A percentile compares a stretch with the other conserved stretches of the same genome.
Conservation (phyloP, 2,888 invertebrate species). For the Eupithecia insigniata region DNA sequence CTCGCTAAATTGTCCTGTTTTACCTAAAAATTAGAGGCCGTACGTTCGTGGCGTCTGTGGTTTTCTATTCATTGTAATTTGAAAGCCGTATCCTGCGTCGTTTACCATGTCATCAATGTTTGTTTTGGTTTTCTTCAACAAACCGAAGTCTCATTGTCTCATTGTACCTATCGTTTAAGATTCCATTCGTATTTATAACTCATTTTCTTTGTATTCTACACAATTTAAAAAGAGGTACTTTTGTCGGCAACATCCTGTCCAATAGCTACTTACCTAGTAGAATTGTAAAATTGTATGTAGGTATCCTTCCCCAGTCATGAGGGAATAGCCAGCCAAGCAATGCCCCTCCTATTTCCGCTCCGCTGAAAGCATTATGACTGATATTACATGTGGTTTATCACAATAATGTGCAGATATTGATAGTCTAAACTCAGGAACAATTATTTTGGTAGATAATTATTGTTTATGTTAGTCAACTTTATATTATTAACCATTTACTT, state of each 20-base stretch:
- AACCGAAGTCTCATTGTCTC: not conserved
- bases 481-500: not conserved
- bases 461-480: not conserved
- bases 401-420: not conserved
- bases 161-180: not conserved
- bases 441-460: not conserved
- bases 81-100: conserved; percentile 57
- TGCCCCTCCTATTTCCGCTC: conserved; percentile 55
- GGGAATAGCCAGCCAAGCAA: conserved; percentile 30
- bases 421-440: not conserved
- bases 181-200: not conserved
- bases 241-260: conserved; percentile 3
- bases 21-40: not conserved
- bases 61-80: conserved; percentile 2
- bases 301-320: conserved; percentile 33
- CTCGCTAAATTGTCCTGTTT: not conserved
- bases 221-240: not conserved
- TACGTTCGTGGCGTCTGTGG: not conserved
- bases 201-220: not conserved
- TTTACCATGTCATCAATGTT: conserved; percentile 81
- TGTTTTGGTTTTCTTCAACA: conserved; percentile 75
- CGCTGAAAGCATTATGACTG: not conserved
- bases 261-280: not conserved
- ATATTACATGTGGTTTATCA: not conserved
- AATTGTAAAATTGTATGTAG: conserved; percentile 2